These are phyloP conservation scores for Heliothis subflexa DNA, from an alignment of 1,140 invertebrate species.

Conservation along the genomic window DNA sequence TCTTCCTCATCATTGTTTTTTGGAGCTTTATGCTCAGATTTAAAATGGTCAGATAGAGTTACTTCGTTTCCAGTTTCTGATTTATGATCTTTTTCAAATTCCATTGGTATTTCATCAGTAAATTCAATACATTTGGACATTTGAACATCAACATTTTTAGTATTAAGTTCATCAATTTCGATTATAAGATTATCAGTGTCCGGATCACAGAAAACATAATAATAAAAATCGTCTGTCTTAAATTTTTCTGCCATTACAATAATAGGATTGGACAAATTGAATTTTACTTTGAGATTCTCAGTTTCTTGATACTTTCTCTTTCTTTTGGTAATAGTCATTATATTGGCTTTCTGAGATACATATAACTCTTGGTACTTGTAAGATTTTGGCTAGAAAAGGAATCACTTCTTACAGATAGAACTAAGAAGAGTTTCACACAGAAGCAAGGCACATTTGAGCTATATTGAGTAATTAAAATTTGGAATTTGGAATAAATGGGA, in stretches of 20 bases:
- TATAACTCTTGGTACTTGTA: constrained; percentile 71
- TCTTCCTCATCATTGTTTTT: neutral
- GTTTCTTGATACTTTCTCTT: constrained; percentile 45
- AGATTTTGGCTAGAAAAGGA: constrained; percentile 68
- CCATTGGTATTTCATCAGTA: neutral
- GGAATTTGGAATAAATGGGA: too few relatives aligned
- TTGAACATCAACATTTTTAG: neutral
- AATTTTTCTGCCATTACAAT: constrained; percentile 51
- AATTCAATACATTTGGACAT: neutral
- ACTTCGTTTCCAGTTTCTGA: neutral
- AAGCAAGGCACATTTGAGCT: neutral
- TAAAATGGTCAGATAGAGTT: neutral
- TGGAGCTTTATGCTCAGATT: neutral
- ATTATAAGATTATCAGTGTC: neutral
- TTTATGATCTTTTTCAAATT: constrained; percentile 11
- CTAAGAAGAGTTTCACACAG: neutral
- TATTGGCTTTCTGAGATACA: constrained; percentile 59
- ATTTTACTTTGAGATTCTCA: neutral
- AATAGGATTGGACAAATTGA: constrained; percentile 41
- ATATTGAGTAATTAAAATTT: too few relatives aligned
- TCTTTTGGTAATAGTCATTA: constrained; percentile 57
- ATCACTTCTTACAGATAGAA: constrained; percentile 40
- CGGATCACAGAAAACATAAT: constrained; percentile 51
- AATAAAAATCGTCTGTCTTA: constrained; percentile 39
- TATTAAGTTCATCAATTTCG: neutral